A percentile compares a stretch with the other conserved stretches of the same genome.
Evolutionary conservation across 37 sponge, comb jelly and placozoan species (phyloP).

Genomic region (Petrosia ficiformis): DNA sequence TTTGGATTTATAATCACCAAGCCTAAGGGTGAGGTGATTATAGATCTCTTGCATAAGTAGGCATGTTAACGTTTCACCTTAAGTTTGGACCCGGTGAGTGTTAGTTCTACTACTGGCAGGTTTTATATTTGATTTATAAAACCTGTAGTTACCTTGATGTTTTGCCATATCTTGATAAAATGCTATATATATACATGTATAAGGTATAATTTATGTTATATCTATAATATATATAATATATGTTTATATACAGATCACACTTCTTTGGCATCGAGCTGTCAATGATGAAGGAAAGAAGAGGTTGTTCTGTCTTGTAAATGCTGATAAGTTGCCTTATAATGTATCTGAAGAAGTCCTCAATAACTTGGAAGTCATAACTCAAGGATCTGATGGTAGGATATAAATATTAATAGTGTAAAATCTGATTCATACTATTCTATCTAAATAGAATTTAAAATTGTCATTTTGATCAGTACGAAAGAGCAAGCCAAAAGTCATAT

Average conservation of each 20-base stretch:
- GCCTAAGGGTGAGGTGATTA: no score
- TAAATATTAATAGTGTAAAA: neutral
- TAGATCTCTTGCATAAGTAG: no score
- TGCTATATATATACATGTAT: no score
- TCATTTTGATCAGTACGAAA: neutral
- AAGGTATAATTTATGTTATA: no score
- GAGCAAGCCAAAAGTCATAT: neutral
- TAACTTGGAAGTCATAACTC: neutral
- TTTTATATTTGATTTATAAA: no score
- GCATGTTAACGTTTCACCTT: no score
- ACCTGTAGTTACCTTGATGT: no score
- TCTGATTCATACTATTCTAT: neutral
- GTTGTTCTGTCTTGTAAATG: conserved; percentile 2
- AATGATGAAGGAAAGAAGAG: conserved; percentile 8
- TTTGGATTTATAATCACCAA: no score
- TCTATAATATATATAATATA: neutral
- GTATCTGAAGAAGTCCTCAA: neutral
- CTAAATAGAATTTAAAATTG: neutral
- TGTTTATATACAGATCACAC: neutral
- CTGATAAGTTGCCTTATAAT: conserved; percentile 1
- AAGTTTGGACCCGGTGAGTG: no score
- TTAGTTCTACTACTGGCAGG: no score
- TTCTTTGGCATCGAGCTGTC: conserved; percentile 6
- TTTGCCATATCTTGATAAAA: no score
- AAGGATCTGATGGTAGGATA: neutral